Base-by-base conservation (phyloP, 2,888 invertebrate species). In the Andricus quercusramuli region DNA sequence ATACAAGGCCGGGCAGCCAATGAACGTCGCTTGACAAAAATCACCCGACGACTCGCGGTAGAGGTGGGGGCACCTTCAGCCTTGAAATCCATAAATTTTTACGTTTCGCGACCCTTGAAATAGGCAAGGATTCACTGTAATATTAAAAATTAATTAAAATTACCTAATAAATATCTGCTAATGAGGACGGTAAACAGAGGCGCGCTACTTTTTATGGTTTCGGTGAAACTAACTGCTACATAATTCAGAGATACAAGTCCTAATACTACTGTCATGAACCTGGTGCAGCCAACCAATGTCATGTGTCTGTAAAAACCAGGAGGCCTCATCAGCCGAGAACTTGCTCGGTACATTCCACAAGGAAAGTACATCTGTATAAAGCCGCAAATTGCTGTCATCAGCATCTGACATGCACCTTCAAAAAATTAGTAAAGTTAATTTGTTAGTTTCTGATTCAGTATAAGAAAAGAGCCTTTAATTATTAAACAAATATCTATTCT, bases 151-250 rank as follows among this genome's bases (percentile, higher is more conserved):
- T 44, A 44, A 25, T 68, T 56, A 70, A 78, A 78, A 80, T 92
- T 93, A 95, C 95, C 95, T 90, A 95, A 92, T 87, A 95, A 93
- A 91, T 94, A 93, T 92, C 95, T 94, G 77, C 96, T 96, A 87
- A 97, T 96, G 83, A 96, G 91, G 80, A 97, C 96, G 64, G 97
- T 97, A 92, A 96, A 96, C 78, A 96, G 93, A 62, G 97, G 97
- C 25, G 96, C 96, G 51, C 96, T 96, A 92, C 96, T 96, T 92
- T 97, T 97, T 70, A 97, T 96, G 20, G 96, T 96, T 92, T 96
- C 96, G 68, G 96, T 96, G 91, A 97, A 97, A 91, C 96, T 96
- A 79, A 96, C 96, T 82, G 96, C 96, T 80, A 96, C 96, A 92
- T 95, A 96, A 93, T 96, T 96, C 79, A 97, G 93, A 13, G 96